phyloP scores from a whole-genome alignment of 1,140 invertebrate species.

The Heterodera carotae region DNA sequence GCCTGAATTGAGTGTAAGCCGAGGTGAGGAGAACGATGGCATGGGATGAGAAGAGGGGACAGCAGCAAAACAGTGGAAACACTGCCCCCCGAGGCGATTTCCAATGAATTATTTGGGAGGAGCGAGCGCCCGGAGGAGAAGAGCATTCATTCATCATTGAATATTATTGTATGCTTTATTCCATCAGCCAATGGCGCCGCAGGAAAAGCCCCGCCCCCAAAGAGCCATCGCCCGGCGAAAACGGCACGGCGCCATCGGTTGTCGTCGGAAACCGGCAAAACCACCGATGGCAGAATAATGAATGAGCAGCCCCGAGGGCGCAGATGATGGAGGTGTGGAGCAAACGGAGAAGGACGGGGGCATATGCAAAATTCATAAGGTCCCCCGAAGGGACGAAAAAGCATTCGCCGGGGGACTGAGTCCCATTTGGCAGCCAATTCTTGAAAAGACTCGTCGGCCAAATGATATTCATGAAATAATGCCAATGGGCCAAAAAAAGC shows the following conservation, averaged over 20 bases:
- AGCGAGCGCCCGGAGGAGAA: background rate
- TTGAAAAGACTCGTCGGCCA: no score
- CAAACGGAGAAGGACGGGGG: background rate
- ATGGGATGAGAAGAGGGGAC: background rate
- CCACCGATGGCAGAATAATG: slow-evolving; percentile 11
- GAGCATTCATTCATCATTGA: no score
- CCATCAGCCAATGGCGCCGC: slow-evolving; percentile 1
- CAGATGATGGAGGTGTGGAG: background rate
- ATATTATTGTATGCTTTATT: background rate
- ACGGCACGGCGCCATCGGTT: background rate
- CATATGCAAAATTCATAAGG: slow-evolving; percentile 11
- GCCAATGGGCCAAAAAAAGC: no score
- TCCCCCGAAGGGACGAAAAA: background rate
- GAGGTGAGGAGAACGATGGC: background rate
- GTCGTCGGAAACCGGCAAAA: slow-evolving; percentile 15
- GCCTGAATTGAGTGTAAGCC: background rate
- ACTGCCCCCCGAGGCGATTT: background rate
- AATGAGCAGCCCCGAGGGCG: background rate
- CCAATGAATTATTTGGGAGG: slow-evolving; percentile 4
- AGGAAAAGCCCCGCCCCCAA: background rate
- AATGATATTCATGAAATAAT: no score
- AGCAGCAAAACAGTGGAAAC: background rate
- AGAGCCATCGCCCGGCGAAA: background rate
- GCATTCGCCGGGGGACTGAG: background rate
- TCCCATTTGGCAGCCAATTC: no score